phyloP scores from a whole-genome alignment of 2,113 vertebrate genomes.

The Forbesichthys papilliferus region DNA sequence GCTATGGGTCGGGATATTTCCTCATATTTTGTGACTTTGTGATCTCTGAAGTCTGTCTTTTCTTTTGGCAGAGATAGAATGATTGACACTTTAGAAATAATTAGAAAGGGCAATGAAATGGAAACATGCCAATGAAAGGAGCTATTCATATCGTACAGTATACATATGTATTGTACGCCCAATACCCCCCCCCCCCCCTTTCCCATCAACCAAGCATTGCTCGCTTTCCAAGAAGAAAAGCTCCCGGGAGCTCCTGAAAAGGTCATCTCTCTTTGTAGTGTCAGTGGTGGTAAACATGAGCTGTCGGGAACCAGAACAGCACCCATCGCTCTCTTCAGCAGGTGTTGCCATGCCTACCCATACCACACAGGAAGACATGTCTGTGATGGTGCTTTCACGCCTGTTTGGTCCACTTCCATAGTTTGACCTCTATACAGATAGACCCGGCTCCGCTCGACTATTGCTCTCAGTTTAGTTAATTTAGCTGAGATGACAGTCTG shows the following conservation, averaged over 20 bases:
- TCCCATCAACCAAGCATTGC: background rate
- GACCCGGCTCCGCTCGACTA: no score
- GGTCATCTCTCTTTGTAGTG: no score
- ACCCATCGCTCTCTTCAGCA: background rate
- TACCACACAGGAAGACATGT: no score
- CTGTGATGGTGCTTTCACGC: no score
- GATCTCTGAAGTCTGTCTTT: background rate
- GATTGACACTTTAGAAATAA: slow-evolving; percentile 68
- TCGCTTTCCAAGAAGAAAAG: background rate
- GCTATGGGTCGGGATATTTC: no score
- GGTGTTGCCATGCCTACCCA: no score
- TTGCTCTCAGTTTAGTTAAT: no score
- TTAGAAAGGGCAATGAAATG: slow-evolving; percentile 66
- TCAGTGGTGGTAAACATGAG: no score
- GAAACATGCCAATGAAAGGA: slow-evolving; percentile 64
- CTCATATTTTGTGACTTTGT: background rate
- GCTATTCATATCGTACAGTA: slow-evolving; percentile 23
- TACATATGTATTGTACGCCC: slow-evolving; percentile 13
- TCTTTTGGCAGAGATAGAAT: slow-evolving; percentile 34
- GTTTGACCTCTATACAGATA: no score
- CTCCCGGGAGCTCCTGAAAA: no score
- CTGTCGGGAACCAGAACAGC: background rate
- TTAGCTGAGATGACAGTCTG: no score
- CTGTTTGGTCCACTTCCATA: no score
- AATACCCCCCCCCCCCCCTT: background rate